A percentile compares a stretch with the other conserved stretches of the same genome.
phyloP scores from a whole-genome alignment of 1,140 invertebrate species.

The Pantala flavescens region DNA sequence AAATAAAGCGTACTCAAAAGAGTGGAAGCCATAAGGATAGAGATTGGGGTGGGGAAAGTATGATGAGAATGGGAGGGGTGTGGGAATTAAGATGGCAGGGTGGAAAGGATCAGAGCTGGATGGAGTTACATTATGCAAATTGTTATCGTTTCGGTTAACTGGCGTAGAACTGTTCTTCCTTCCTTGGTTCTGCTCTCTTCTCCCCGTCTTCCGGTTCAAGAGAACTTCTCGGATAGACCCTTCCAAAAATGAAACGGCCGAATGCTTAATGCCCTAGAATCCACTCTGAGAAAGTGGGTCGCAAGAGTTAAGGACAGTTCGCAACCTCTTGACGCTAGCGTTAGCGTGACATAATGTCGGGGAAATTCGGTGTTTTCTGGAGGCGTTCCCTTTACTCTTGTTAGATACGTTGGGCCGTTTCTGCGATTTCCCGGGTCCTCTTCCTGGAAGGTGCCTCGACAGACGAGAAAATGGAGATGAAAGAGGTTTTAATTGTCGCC shows the following conservation, averaged over 20 bases:
- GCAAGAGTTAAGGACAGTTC: too few relatives aligned
- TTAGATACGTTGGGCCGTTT: too few relatives aligned
- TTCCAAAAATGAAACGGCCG: not conserved
- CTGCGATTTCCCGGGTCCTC: too few relatives aligned
- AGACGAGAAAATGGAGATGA: too few relatives aligned
- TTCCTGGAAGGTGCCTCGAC: too few relatives aligned
- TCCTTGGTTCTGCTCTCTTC: not conserved
- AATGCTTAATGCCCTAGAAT: too few relatives aligned
- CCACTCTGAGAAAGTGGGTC: too few relatives aligned
- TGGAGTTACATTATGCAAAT: slow-evolving; percentile 10
- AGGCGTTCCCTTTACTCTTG: too few relatives aligned
- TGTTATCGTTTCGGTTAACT: slow-evolving; percentile 1
- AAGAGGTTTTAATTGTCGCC: too few relatives aligned
- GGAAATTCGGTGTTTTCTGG: too few relatives aligned
- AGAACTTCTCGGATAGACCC: not conserved
- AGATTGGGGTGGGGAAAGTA: not conserved
- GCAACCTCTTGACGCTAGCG: too few relatives aligned
- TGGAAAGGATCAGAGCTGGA: not conserved
- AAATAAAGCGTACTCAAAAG: not conserved
- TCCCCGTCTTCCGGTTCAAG: not conserved
- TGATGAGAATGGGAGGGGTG: not conserved
- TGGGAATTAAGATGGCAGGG: not conserved
- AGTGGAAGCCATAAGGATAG: not conserved
- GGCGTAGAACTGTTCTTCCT: slow-evolving; percentile 3
- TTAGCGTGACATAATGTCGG: too few relatives aligned